Evolutionary conservation across 30 jellyfish, hydroid and myxozoan species (phyloP).

Genomic region (Catostylus mosaicus): DNA sequence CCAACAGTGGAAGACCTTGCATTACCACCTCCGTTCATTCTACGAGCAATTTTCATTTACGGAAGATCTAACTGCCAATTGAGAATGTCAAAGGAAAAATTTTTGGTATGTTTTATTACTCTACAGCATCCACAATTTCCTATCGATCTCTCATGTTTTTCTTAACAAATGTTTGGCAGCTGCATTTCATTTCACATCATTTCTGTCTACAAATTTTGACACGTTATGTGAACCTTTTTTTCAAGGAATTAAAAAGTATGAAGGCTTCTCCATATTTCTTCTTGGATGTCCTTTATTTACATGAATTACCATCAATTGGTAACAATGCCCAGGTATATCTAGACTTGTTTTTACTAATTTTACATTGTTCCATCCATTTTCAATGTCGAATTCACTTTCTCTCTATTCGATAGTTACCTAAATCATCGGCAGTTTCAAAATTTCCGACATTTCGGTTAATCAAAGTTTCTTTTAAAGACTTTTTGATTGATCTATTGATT

Average conservation of each 20-base stretch:
- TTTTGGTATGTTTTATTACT: conserved; percentile 13
- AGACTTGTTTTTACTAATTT: neutral
- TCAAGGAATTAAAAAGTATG: conserved; percentile 10
- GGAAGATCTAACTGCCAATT: conserved; percentile 71
- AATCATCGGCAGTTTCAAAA: no score
- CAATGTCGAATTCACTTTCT: neutral
- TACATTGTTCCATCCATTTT: neutral
- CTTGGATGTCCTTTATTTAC: conserved; percentile 68
- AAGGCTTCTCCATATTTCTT: conserved; percentile 80
- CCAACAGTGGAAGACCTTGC: conserved; percentile 53
- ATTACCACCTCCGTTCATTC: conserved; percentile 60
- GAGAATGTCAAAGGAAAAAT: conserved; percentile 25
- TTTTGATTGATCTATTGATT: no score
- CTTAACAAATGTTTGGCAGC: neutral
- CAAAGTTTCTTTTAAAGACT: no score
- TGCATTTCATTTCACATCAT: neutral
- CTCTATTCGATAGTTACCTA: no score
- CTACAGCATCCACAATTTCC: neutral
- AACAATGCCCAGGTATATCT: conserved; percentile 57
- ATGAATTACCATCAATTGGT: conserved; percentile 48
- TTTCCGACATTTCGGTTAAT: no score
- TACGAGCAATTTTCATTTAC: conserved; percentile 63
- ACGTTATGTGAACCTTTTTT: neutral
- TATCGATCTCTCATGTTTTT: no score
- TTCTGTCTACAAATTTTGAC: neutral